Evolutionary conservation across 2,888 invertebrate genomes (phyloP), one percentile per base, ranked within the genome.

Genomic region (Dasysyrphus tricinctus): DNA sequence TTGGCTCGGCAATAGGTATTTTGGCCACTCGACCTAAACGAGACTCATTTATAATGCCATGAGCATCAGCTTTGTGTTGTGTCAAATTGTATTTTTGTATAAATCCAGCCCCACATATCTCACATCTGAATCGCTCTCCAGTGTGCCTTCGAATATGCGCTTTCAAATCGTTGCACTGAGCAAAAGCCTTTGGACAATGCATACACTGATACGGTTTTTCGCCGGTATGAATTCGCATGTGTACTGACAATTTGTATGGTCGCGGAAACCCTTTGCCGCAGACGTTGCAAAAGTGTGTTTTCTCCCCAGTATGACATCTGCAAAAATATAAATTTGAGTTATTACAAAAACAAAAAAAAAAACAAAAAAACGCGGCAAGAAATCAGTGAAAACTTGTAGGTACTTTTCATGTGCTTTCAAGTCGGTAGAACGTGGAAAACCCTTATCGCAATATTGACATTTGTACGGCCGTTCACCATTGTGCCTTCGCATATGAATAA

Each of bases 381-480:
- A n/a, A n/a, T n/a, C n/a, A n/a, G n/a, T n/a, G 5, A 12, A 5
- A 5, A 6, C 2, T 8, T 1, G 11, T 12, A 88, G 89, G 81
- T 93, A 94, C 89, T 94, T 91, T 90, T 94, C 94, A 87, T 94
- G 94, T 1, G 94, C 94, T 75, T 94, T 94, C 51, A 94, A 91
- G 91, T 94, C 94, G 5, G 94, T 94, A 6, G 94, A 93, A 44
- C 94, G 91, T 5, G 94, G 94, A 89, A 94, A 94, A 51, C 92
- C 94, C 91, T 94, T 94, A 65, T 93, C 93, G 88, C 94, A 94
- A 89, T 92, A 94, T 89, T 93, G 93, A 88, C 94, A 94, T 89
- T 94, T 94, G 89, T 94, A 94, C 0, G 94, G 94, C 88, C 94
- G 94, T 88, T 94, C 94, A 5, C 94, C 94, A 7, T 94, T 93